Conservation (phyloP, 2,797 vertebrate genomes). For the Hipposideros larvatus region DNA sequence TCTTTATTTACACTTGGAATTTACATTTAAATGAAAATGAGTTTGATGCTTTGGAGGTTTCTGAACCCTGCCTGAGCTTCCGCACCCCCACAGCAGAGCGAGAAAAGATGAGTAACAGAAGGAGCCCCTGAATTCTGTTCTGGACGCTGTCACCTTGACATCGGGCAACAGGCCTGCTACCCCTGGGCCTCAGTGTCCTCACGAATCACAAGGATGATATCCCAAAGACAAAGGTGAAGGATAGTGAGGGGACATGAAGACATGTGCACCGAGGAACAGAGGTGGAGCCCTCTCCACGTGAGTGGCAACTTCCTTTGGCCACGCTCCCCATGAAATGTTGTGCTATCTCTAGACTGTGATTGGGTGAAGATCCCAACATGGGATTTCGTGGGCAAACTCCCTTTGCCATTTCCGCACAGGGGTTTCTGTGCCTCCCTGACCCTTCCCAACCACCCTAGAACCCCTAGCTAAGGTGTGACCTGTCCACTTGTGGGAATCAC, state of each 20-base stretch:
- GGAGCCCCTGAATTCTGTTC: fast-evolving
- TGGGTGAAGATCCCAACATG: neutral
- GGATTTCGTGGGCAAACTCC: neutral
- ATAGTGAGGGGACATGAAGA: fast-evolving
- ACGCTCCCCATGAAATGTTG: neutral
- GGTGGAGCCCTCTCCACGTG: fast-evolving
- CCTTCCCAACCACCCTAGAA: neutral
- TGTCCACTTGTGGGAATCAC: neutral
- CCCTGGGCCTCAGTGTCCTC: fast-evolving
- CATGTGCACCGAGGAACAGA: fast-evolving
- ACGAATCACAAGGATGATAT: fast-evolving
- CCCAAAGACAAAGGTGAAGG: neutral
- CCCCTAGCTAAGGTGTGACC: neutral
- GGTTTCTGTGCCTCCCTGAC: neutral
- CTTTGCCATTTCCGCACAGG: neutral
- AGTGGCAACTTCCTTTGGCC: fast-evolving
- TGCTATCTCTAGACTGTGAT: fast-evolving
- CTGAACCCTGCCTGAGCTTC: neutral
- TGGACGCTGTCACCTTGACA: neutral
- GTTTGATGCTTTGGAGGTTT: neutral
- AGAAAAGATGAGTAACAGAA: neutral
- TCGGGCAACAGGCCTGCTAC: too few relatives aligned
- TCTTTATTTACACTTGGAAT: neutral
- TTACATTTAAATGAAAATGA: neutral
- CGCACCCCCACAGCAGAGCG: fast-evolving